Conservation (phyloP, 2,888 invertebrate species). For the Ligdia adustata region DNA sequence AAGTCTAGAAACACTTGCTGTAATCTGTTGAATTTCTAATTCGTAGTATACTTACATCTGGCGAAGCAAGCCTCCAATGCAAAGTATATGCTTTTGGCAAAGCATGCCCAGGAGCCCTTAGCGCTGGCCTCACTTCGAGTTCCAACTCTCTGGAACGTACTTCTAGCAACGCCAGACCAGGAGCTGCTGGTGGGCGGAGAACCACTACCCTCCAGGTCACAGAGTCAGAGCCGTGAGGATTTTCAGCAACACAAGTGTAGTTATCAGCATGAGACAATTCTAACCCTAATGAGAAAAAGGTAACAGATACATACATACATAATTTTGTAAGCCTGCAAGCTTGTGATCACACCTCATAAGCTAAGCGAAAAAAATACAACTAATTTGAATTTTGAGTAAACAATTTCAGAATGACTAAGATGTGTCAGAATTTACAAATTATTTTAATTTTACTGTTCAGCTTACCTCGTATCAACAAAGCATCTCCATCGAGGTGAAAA, state of each 20-base stretch:
- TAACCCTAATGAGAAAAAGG: conserved; percentile 72
- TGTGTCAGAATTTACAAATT: too few relatives aligned
- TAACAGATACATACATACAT: too few relatives aligned
- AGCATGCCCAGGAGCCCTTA: conserved; percentile 70
- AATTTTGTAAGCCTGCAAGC: too few relatives aligned
- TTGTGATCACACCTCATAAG: too few relatives aligned
- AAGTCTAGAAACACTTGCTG: too few relatives aligned
- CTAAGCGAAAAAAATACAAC: too few relatives aligned
- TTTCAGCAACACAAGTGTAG: conserved; percentile 91
- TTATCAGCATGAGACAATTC: conserved; percentile 90
- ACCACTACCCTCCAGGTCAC: conserved; percentile 91
- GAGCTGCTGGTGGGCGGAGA: conserved; percentile 88
- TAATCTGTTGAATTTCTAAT: too few relatives aligned
- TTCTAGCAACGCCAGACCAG: conserved; percentile 85
- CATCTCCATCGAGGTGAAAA: conserved; percentile 86
- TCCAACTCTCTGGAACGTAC: conserved; percentile 73
- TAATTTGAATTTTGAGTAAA: too few relatives aligned
- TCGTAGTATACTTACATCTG: conserved; percentile 89
- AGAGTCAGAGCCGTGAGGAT: conserved; percentile 92
- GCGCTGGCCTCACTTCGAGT: conserved; percentile 66
- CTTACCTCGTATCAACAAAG: conserved; percentile 87
- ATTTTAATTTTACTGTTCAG: neutral
- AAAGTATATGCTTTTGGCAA: conserved; percentile 85
- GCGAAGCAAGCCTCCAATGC: conserved; percentile 87
- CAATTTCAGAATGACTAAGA: too few relatives aligned